Evolutionary conservation across 2,888 invertebrate species (phyloP), one percentile per base, ranked within the genome.

Genomic region (Oxyteleia sp.): DNA sequence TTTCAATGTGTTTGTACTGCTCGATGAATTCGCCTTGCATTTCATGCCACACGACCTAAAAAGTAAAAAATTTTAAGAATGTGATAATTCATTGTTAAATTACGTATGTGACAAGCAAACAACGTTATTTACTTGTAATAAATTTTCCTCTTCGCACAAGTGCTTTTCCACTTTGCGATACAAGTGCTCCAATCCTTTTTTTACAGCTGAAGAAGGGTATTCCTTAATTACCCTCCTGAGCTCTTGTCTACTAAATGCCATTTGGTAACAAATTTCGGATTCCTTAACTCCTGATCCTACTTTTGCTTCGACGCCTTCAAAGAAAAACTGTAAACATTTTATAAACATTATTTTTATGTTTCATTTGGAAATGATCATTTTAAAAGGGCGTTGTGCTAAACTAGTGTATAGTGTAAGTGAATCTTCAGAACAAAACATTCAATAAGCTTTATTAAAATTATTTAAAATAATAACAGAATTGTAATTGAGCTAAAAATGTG

Each of bases 11-110:
- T 93, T 97, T 98, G 94, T 99, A 98, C 93, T 99, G 99, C 88
- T 97, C 96, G 89, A 99, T 97, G 94, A 99, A 99, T 94, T 99
- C 99, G 93, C 99, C 98, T 94, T 99, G 99, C 99, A 99, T 99
- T 89, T 98, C 98, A 92, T 98, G 96, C 99, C 99, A 99, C 75
- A 99, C 99, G 61, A 99, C 99, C 96, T 97, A 94, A 5, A 90
- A 91, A 32, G 10, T 79, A 72, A 64, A 75, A 64, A 79, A 26
- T n/a, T n/a, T n/a, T n/a, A n/a, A n/a, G n/a, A n/a, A n/a, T n/a
- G n/a, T n/a, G n/a, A n/a, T n/a, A n/a, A n/a, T n/a, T n/a, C n/a
- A n/a, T n/a, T n/a, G n/a, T n/a, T 47, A 5, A 59, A 59, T 10
- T 38, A 29, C n/a, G 4, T 26, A 43, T 3, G 11, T 16, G 18